These are phyloP conservation scores for Rhizoglyphus robini DNA, from an alignment of 1,140 invertebrate genomes.

Conservation along the genomic window DNA sequence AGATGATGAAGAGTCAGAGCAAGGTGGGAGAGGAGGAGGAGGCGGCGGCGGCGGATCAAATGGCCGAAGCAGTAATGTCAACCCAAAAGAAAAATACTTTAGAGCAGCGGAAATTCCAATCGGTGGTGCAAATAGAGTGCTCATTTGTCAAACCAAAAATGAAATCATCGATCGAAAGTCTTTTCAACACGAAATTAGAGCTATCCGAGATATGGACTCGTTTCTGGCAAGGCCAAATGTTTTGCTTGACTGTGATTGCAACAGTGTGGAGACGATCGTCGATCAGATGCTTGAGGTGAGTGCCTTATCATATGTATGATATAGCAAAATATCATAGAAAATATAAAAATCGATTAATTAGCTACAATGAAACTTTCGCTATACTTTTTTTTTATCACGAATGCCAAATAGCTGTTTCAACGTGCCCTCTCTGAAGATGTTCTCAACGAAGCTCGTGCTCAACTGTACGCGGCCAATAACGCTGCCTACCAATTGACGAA, in stretches of 20 bases:
- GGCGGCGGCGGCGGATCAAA: neutral
- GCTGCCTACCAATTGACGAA: neutral
- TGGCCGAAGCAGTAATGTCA: neutral
- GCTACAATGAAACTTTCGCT: neutral
- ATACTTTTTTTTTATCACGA: neutral
- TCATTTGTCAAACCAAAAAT: constrained; percentile 6
- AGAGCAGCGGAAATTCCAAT: constrained; percentile 4
- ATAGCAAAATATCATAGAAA: neutral
- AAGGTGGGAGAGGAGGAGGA: neutral
- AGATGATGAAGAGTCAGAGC: neutral
- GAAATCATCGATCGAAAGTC: neutral
- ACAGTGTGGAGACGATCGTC: neutral
- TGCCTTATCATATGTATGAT: neutral
- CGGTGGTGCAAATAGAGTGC: neutral
- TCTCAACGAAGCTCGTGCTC: neutral
- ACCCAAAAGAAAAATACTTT: neutral
- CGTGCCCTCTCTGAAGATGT: neutral
- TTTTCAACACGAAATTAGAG: neutral
- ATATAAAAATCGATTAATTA: neutral
- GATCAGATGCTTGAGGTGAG: neutral
- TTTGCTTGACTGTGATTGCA: neutral
- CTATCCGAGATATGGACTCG: neutral
- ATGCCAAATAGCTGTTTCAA: neutral
- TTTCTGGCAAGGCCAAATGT: neutral
- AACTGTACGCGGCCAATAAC: neutral